phyloP scores from a whole-genome alignment of 2,888 invertebrate genomes.

The Patella ulyssiponensis region DNA sequence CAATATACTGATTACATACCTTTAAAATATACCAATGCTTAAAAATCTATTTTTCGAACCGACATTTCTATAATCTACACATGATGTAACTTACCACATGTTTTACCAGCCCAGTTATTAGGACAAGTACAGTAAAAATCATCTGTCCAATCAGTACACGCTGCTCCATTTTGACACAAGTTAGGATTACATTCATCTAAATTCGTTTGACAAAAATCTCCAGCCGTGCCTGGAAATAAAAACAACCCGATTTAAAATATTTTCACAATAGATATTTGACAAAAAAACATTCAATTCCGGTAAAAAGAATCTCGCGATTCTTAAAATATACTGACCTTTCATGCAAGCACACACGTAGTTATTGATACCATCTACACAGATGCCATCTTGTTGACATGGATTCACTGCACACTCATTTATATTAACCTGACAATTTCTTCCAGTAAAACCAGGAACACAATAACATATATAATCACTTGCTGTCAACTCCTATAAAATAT shows the following conservation, averaged over 20 bases:
- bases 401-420: constrained; percentile 88
- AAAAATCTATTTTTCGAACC: too few species aligned
- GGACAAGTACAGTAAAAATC: constrained; percentile 45
- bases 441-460: constrained; percentile 87
- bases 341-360: constrained; percentile 92
- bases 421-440: constrained; percentile 91
- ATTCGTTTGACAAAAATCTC: constrained; percentile 35
- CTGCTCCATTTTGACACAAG: constrained; percentile 34
- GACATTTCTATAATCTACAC: too few species aligned
- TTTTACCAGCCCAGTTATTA: constrained; percentile 33
- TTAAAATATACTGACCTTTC: constrained; percentile 78
- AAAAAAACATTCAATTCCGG: too few species aligned
- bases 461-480: constrained; percentile 78
- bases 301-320: too few species aligned
- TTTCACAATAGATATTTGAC: too few species aligned
- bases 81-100: constrained; percentile 35
- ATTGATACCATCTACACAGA: constrained; percentile 89
- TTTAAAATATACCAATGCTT: too few species aligned
- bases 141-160: constrained; percentile 40
- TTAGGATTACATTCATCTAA: constrained; percentile 39
- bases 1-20: too few species aligned
- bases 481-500: neutral
- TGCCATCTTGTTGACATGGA: constrained; percentile 90
- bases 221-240: constrained; percentile 33
- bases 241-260: too few species aligned